phyloP scores from a whole-genome alignment of 2,113 vertebrate species.

The Hemibates koningsi region DNA sequence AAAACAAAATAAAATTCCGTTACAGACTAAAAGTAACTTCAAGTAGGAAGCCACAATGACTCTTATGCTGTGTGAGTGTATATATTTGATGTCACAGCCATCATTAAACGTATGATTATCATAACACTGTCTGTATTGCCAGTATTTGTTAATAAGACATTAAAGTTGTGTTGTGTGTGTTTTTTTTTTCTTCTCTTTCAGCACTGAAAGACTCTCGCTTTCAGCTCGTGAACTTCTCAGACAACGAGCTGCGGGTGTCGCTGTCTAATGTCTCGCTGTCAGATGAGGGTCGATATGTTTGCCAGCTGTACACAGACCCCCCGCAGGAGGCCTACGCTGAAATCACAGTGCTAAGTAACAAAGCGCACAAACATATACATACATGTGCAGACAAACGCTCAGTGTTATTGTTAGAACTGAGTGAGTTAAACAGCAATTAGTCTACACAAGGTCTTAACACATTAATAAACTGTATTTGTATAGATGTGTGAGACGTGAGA shows the following conservation, averaged over 20 bases:
- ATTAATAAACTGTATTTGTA: background rate
- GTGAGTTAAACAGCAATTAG: background rate
- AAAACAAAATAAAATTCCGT: background rate
- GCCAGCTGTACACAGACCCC: constrained; percentile 97
- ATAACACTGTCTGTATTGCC: background rate
- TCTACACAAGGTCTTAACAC: background rate
- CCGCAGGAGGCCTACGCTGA: constrained; percentile 94
- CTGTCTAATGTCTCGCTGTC: constrained; percentile 94
- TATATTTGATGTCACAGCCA: background rate
- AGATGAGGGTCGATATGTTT: constrained; percentile 94
- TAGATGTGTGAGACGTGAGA: background rate
- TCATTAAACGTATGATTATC: background rate
- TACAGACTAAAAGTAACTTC: background rate
- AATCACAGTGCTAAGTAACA: constrained; percentile 87
- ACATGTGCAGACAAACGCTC: background rate
- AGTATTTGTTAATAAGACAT: background rate
- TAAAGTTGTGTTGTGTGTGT: background rate
- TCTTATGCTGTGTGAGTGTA: background rate
- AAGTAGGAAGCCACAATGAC: background rate
- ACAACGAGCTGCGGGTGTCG: constrained; percentile 93
- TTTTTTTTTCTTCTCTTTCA: constrained; percentile 49
- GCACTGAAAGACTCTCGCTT: constrained; percentile 96
- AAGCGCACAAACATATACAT: background rate
- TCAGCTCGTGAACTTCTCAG: constrained; percentile 98
- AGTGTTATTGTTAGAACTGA: background rate